Conservation (phyloP, 2,888 invertebrate species). For the Loripinus fragilis region DNA sequence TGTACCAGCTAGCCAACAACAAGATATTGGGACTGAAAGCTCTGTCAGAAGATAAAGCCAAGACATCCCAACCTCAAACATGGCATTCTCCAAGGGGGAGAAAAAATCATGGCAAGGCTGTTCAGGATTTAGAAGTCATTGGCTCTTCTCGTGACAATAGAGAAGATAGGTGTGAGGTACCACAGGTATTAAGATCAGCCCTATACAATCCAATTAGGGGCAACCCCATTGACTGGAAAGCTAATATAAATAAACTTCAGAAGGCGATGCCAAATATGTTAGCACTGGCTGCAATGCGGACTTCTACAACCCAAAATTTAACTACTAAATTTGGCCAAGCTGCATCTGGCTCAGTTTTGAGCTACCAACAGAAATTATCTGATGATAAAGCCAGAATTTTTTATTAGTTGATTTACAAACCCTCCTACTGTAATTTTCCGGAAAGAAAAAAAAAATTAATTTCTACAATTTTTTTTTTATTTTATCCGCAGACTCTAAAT, state of each 20-base stretch:
- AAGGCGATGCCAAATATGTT: background rate
- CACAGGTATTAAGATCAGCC: background rate
- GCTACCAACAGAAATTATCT: background rate
- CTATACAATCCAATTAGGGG: background rate
- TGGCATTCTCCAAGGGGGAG: slow-evolving; percentile 20
- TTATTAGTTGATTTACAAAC: too few species aligned
- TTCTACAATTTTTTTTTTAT: too few species aligned
- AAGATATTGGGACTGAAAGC: slow-evolving; percentile 14
- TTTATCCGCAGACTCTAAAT: too few species aligned
- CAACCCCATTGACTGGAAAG: background rate
- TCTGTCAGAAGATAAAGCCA: slow-evolving; percentile 17
- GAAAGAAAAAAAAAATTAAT: too few species aligned
- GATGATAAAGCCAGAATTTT: too few species aligned
- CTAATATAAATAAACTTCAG: background rate
- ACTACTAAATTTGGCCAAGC: background rate
- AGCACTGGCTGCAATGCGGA: background rate
- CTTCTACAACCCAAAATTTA: background rate
- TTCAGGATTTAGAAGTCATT: slow-evolving; percentile 20
- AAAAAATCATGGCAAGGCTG: slow-evolving; percentile 18
- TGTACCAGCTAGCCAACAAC: slow-evolving; percentile 20
- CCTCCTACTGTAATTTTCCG: too few species aligned
- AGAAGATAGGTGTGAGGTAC: background rate
- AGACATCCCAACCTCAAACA: too few species aligned
- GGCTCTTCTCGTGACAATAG: background rate
- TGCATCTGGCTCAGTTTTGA: background rate